Base-by-base conservation (phyloP, 2,113 vertebrate species). In the Peromyscus californicus region DNA sequence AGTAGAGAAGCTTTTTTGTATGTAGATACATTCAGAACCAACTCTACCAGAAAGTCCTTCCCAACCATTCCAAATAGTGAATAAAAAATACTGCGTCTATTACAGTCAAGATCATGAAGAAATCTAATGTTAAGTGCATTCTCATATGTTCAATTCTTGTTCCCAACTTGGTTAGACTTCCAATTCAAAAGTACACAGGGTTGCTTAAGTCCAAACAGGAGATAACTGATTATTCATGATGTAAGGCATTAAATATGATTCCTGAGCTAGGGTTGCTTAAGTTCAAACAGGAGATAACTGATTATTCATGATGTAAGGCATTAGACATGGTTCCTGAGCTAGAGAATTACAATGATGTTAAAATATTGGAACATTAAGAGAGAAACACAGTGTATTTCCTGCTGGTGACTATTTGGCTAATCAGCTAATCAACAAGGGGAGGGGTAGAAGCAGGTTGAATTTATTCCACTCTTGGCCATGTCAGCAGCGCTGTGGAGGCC, bases 341-440 rank as follows among this genome's bases (percentile, higher is more conserved):
- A 98, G 89, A 93, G 93, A 0, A 67, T 98, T 95, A 96, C 72
- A 94, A 33, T 54, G 83, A 95, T 88, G 94, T 86, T 96, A 98
- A 91, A 94, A 98, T 89, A 98, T 45, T 94, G 89, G 93, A 90
- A 91, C 70, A 91, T 83, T 48, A 97, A 90, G 93, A 94, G 31
- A 98, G 98, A 98, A 98, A 97, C 67, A 85, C 89, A 97, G 96
- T 90, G 95, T 97, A 91, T 42, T 97, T 97, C 88, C 95, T 70
- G 93, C 89, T 97, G 31, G 76, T 84, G 96, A 95, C 97, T 96
- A 88, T 96, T 97, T 93, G 98, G 96, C 89, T 98, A 97, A 97
- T 97, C 97, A 96, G 45, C 45, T 7, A 48, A 48, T 48, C 45
- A 48, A 89, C 91, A 93, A 84, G 97, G 61, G 96, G 88, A 96